Base-by-base conservation (phyloP, 1,140 invertebrate genomes). In the Uloborus diversus region DNA sequence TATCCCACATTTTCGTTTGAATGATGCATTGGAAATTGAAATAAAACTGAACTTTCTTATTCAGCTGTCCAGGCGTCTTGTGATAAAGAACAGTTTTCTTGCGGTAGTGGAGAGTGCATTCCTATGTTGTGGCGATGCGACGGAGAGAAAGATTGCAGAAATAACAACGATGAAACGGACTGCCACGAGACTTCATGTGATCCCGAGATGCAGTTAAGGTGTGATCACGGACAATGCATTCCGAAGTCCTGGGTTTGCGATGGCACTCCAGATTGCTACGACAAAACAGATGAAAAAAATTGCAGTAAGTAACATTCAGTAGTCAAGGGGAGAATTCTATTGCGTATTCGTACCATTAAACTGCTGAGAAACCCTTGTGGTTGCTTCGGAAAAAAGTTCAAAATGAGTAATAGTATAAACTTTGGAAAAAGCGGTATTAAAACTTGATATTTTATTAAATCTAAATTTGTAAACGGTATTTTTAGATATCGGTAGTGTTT, bases 181-280 rank as follows among this genome's bases (percentile, higher is more conserved):
- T 85, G 90, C 33, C 89, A 79, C 13, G 27, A 14, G 30, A 79
- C 49, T 4, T 61, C 80, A 28, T 62, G 83, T 79, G 28, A 64
- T n/a, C 1, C 3, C 3, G 78, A 79, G 35, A 49, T 28, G 0
- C 30, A 91, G 84, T 90, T 93, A 56, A 85, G 89, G 2, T 94
- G 93, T 82, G 90, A 89, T 9, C 87, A 87, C 82, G 89, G 89
- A n/a, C 79, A 79, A 2, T 94, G 93, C 79, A 90, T 94, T n/a
- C 89, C 91, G 0, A 49, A 25, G 7, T 61, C 64, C 3, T 61
- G 56, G 28, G 79, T 75, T n/a, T 84, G 83, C 37, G 79, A 84
- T 35, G 83, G 83, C 9, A 53, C 61, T 14, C 7, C 28, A 3
- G 83, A 84, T 30, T 84, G 83, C 42, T 49, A n/a, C 13, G 83